These are phyloP conservation scores for Catharus ustulatus DNA, from an alignment of 2,797 vertebrate species.

Conservation along the genomic window DNA sequence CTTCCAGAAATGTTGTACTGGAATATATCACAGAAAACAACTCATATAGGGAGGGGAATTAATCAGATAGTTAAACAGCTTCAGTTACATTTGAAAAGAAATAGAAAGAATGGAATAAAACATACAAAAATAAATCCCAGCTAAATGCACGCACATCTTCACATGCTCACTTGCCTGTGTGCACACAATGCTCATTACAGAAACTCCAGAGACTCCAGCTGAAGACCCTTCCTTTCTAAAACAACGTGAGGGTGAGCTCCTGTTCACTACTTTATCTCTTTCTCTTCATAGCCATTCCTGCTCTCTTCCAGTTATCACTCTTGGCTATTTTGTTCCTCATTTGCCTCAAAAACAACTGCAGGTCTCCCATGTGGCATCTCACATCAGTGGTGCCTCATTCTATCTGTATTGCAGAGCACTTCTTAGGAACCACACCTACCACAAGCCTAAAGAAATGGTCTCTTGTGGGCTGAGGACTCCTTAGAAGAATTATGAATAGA, in stretches of 20 bases:
- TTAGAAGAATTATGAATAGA: background rate
- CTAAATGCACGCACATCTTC: background rate
- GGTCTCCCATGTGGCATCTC: background rate
- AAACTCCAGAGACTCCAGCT: background rate
- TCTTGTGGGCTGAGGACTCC: background rate
- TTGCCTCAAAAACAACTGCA: background rate
- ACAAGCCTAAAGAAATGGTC: background rate
- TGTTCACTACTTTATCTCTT: conserved; percentile 1
- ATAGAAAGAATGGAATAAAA: conserved; percentile 33
- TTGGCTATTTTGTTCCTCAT: background rate
- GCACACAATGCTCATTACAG: background rate
- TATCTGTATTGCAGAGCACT: background rate
- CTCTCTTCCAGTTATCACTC: background rate
- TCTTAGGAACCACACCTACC: background rate
- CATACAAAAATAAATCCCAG: conserved; percentile 27
- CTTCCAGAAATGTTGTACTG: conserved; percentile 19
- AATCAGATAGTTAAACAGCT: conserved; percentile 52
- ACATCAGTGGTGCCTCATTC: background rate
- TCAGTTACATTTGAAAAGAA: conserved; percentile 53
- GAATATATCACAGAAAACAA: conserved; percentile 52
- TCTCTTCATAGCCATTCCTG: background rate
- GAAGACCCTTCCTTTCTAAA: background rate
- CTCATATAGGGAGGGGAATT: conserved; percentile 2
- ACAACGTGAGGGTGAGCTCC: background rate
- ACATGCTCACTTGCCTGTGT: background rate